These are phyloP conservation scores for Oenanthe melanoleuca DNA, from an alignment of 2,113 vertebrate species.

Conservation along the genomic window DNA sequence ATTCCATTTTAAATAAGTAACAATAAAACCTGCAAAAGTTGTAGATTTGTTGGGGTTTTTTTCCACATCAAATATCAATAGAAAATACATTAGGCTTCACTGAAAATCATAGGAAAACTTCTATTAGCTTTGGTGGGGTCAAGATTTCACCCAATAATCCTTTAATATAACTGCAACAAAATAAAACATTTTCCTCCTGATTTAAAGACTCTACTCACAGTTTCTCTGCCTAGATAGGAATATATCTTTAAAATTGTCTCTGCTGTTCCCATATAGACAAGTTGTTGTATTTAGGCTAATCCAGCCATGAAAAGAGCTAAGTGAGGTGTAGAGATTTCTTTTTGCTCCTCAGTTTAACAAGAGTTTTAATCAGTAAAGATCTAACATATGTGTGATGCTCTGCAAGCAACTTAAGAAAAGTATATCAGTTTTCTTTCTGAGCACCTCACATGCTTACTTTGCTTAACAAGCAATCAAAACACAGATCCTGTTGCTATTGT, in stretches of 20 bases:
- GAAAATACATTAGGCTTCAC: neutral
- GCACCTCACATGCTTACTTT: conserved; percentile 37
- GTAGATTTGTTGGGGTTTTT: no score
- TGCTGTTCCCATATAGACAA: neutral
- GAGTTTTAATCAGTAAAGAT: conserved; percentile 74
- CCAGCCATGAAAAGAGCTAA: conserved; percentile 61
- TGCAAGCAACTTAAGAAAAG: neutral
- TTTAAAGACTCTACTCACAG: neutral
- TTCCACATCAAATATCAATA: neutral
- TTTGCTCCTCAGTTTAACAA: conserved; percentile 67
- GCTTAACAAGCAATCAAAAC: conserved; percentile 59
- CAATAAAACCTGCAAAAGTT: neutral
- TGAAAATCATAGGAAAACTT: neutral
- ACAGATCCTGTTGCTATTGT: conserved; percentile 13
- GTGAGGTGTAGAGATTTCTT: conserved; percentile 57
- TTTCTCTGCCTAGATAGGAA: neutral
- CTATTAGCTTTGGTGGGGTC: neutral
- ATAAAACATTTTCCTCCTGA: neutral
- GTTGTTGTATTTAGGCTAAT: conserved; percentile 55
- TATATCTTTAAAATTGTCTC: neutral
- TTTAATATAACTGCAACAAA: neutral
- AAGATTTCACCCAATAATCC: neutral
- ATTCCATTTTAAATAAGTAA: conserved; percentile 1
- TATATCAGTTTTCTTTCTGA: conserved; percentile 15
- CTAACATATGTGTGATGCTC: neutral